Conservation (phyloP, 2,113 vertebrate genomes). For the Serinus canaria region DNA sequence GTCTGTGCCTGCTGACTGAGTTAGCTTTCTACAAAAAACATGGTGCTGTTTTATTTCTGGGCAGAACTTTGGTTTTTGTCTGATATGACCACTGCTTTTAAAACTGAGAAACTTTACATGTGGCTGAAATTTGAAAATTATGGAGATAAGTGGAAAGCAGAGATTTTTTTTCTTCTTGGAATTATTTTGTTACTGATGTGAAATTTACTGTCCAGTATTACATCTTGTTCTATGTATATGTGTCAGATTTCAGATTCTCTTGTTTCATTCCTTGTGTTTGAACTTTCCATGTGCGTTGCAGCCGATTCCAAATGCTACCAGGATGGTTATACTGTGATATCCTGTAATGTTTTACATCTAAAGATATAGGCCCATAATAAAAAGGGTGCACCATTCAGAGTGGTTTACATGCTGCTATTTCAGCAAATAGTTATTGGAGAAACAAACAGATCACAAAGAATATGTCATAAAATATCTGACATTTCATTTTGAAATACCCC, state of each 20-base stretch:
- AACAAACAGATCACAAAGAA: not conserved
- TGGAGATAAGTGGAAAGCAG: not conserved
- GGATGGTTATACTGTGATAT: not conserved
- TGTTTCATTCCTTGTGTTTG: constrained; percentile 12
- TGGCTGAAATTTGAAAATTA: constrained; percentile 16
- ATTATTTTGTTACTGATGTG: constrained; percentile 4
- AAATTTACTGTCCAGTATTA: constrained; percentile 10
- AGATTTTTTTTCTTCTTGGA: not conserved
- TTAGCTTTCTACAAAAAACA: not conserved
- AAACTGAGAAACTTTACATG: not conserved
- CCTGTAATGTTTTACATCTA: not conserved
- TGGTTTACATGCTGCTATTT: not conserved
- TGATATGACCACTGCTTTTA: not conserved
- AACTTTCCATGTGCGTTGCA: constrained; percentile 19
- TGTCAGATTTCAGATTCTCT: constrained; percentile 2
- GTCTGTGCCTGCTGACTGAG: not conserved
- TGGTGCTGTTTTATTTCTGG: not conserved
- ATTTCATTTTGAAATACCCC: not conserved
- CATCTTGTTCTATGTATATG: not conserved
- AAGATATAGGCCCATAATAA: not conserved
- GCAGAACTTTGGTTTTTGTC: not conserved
- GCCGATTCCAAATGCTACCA: not conserved
- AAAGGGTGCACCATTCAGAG: not conserved
- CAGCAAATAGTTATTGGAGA: not conserved
- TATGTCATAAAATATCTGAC: not conserved